Conservation (phyloP, 2,888 invertebrate genomes). For the Lepidochrysops patricia region DNA sequence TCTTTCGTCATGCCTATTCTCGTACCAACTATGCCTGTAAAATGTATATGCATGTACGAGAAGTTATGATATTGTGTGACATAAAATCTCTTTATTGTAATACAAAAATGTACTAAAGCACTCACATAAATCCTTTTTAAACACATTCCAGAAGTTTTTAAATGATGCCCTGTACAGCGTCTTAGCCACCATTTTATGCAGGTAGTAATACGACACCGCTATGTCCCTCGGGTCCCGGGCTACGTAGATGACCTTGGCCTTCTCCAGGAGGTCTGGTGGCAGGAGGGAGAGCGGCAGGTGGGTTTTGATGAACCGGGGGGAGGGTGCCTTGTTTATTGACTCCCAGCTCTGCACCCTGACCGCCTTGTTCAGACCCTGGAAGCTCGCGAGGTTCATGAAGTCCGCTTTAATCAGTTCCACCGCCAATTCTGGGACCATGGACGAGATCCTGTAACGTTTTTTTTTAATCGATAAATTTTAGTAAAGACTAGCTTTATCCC, state of each 20-base stretch:
- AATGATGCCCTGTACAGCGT: conserved; percentile 70
- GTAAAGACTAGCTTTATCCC: too few species aligned
- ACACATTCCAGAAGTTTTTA: conserved; percentile 75
- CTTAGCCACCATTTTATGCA: conserved; percentile 72
- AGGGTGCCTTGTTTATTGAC: conserved; percentile 46
- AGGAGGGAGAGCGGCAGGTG: conserved; percentile 83
- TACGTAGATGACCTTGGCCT: conserved; percentile 78
- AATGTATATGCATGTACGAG: too few species aligned
- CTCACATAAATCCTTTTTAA: conserved; percentile 74
- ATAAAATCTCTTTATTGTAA: too few species aligned
- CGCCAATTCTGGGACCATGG: conserved; percentile 53
- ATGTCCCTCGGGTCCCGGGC: conserved; percentile 83
- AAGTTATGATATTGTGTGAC: too few species aligned
- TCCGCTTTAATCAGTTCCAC: conserved; percentile 52
- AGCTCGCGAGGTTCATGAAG: conserved; percentile 54
- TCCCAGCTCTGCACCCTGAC: conserved; percentile 49
- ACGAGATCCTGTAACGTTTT: conserved; percentile 40
- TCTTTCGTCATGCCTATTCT: too few species aligned
- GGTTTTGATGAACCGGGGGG: conserved; percentile 78
- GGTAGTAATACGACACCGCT: conserved; percentile 80
- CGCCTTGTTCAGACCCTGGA: conserved; percentile 55
- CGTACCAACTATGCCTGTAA: too few species aligned
- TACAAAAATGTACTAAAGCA: too few species aligned
- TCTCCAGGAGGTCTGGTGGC: conserved; percentile 73
- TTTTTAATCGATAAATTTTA: not conserved